Conservation (phyloP, 2,797 vertebrate genomes). For the Champsocephalus gunnari region DNA sequence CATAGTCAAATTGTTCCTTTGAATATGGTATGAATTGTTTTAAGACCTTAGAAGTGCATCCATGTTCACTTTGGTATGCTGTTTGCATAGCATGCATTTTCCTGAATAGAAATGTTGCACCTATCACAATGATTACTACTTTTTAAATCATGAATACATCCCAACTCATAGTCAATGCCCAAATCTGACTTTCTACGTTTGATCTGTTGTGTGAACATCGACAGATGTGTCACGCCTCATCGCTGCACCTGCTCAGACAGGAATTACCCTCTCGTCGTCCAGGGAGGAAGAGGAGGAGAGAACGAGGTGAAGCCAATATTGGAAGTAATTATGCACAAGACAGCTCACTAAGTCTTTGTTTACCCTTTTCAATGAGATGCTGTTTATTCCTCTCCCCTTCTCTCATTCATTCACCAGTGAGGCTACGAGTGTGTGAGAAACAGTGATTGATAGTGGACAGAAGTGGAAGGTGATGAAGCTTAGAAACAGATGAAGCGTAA, state of each 20-base stretch:
- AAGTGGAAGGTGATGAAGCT: conserved; percentile 41
- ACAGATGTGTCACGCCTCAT: conserved; percentile 18
- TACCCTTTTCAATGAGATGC: conserved; percentile 18
- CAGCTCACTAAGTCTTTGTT: conserved; percentile 40
- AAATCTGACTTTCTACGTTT: background rate
- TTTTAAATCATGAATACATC: conserved; percentile 3
- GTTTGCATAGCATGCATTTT: background rate
- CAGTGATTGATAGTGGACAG: conserved; percentile 9
- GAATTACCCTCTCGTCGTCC: background rate
- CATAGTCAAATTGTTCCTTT: background rate
- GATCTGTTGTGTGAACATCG: conserved; percentile 16
- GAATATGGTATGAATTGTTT: too few relatives aligned
- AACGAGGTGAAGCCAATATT: background rate
- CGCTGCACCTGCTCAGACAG: background rate
- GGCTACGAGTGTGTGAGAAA: background rate
- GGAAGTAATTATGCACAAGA: conserved; percentile 38
- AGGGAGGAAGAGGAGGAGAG: conserved; percentile 3
- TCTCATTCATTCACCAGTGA: background rate
- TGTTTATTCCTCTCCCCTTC: background rate
- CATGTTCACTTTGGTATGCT: background rate
- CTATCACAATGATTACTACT: background rate
- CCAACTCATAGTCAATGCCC: background rate
- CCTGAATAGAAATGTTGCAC: background rate
- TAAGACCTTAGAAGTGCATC: background rate
- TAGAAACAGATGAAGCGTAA: conserved; percentile 13